Evolutionary conservation across 2,888 invertebrate genomes (phyloP).

Genomic region (Melanostoma mellinum): DNA sequence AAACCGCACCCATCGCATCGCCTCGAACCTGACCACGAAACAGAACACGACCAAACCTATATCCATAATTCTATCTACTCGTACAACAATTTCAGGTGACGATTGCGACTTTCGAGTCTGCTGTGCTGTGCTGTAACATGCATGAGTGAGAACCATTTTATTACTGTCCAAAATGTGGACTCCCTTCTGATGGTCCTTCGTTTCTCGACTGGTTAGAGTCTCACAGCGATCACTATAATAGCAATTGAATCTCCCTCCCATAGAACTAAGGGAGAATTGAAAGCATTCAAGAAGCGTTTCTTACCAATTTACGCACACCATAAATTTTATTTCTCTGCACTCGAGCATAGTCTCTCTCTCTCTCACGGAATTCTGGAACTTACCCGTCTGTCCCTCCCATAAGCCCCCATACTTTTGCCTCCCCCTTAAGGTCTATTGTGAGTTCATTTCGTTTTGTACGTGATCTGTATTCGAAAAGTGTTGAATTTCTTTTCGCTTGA

Average conservation of each 20-base stretch:
- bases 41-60: neutral
- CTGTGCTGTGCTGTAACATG: neutral
- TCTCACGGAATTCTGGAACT: neutral
- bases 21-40: neutral
- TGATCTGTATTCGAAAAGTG: slow-evolving; percentile 54
- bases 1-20: slow-evolving; percentile 33
- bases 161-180: slow-evolving; percentile 4
- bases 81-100: slow-evolving; percentile 17
- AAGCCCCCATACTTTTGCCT: neutral
- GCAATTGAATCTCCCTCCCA: slow-evolving; percentile 12
- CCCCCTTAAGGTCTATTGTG: slow-evolving; percentile 45
- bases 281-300: slow-evolving; percentile 51
- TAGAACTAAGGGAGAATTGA: slow-evolving; percentile 22
- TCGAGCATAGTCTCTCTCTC: slow-evolving; percentile 4
- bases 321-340: slow-evolving; percentile 46
- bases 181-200: neutral
- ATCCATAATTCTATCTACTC: neutral
- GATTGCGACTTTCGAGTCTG: neutral
- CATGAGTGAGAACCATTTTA: slow-evolving; percentile 20
- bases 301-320: slow-evolving; percentile 63
- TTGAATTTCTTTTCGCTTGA: slow-evolving; percentile 49
- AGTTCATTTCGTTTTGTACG: slow-evolving; percentile 62
- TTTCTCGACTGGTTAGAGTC: neutral
- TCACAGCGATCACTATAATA: slow-evolving; percentile 1
- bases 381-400: no score